Conservation (phyloP, 2,797 vertebrate species). For the Sitta carolinensis region DNA sequence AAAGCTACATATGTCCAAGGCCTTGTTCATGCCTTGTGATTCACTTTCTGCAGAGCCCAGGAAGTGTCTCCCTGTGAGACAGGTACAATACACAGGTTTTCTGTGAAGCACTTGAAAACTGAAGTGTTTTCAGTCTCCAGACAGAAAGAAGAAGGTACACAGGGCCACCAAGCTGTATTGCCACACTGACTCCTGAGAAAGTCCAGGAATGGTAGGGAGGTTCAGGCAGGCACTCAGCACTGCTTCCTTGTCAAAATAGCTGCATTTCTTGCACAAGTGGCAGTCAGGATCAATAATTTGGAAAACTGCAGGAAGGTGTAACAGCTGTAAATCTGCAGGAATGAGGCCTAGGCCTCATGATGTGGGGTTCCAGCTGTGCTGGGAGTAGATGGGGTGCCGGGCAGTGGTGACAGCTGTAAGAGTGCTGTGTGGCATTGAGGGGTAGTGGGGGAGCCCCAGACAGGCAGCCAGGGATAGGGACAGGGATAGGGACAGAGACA, state of each 20-base stretch:
- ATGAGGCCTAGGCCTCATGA: background rate
- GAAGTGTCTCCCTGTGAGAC: background rate
- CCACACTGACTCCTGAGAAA: background rate
- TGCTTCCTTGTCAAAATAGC: background rate
- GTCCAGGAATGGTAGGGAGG: background rate
- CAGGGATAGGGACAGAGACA: no score
- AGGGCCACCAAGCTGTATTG: background rate
- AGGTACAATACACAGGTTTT: background rate
- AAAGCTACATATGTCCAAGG: background rate
- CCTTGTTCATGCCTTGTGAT: background rate
- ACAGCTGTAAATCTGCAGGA: background rate
- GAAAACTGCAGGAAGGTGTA: background rate
- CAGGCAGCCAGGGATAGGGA: background rate
- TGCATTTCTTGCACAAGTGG: background rate
- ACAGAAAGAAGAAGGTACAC: background rate
- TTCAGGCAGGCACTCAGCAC: background rate
- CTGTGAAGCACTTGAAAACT: background rate
- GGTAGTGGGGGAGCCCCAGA: background rate
- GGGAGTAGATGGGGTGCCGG: background rate
- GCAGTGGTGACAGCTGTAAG: background rate
- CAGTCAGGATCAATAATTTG: background rate
- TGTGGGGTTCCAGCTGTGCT: background rate
- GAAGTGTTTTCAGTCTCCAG: background rate
- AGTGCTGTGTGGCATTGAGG: background rate
- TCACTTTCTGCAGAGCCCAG: background rate